Percentiles rank a stretch among this genome's conserved stretches.
Conservation (phyloP, 1,140 invertebrate genomes). For the Psilanteris sp. region DNA sequence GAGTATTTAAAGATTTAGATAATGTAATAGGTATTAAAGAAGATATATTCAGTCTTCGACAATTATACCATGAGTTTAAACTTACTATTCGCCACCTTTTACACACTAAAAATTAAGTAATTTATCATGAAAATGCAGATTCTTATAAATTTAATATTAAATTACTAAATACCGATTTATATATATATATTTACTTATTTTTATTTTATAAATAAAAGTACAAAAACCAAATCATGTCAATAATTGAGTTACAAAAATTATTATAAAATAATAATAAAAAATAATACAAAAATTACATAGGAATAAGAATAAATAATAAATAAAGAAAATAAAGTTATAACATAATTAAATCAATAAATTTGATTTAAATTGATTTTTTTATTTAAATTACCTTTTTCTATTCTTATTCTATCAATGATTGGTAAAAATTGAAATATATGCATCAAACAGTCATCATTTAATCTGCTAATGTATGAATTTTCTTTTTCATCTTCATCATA, state of each 20-base stretch:
- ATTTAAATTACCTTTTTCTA: constrained; percentile 70
- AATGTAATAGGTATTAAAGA: constrained; percentile 33
- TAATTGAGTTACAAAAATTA: no score
- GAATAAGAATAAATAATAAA: background rate
- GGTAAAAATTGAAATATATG: constrained; percentile 73
- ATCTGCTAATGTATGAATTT: constrained; percentile 64
- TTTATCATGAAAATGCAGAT: no score
- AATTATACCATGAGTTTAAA: constrained; percentile 69
- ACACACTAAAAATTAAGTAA: constrained; percentile 71
- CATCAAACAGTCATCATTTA: constrained; percentile 76
- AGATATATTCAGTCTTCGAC: constrained; percentile 57
- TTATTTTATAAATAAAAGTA: no score
- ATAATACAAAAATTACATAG: no score
- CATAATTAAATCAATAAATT: background rate
- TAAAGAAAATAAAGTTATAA: background rate
- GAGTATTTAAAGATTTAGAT: no score
- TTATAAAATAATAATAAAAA: no score
- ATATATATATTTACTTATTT: no score
- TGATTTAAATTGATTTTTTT: constrained; percentile 1
- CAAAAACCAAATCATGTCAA: no score
- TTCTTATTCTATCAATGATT: constrained; percentile 70
- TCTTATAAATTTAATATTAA: no score
- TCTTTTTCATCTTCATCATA: constrained; percentile 55
- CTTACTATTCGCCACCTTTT: constrained; percentile 71
- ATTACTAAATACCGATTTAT: no score